A percentile compares a stretch with the other conserved stretches of the same genome.
Conservation (phyloP, 2,797 vertebrate species). For the Xenopus petersii region DNA sequence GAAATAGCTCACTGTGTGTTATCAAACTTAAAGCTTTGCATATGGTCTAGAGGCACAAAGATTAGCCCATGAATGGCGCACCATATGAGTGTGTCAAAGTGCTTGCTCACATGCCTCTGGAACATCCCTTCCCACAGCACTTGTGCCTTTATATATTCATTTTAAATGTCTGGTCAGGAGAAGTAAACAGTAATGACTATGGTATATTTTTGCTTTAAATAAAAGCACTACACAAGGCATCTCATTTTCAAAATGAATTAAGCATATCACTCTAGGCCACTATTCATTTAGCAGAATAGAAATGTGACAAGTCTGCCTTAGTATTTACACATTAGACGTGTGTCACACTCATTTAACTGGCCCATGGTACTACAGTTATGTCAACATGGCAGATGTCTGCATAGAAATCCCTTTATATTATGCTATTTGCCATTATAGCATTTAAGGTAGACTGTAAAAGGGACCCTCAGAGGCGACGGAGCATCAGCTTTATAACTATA, state of each 20-base stretch:
- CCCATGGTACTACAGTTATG: background rate
- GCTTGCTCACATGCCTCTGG: too few species aligned
- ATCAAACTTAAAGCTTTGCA: too few species aligned
- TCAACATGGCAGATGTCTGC: background rate
- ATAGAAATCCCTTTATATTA: constrained; percentile 3
- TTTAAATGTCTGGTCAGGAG: too few species aligned
- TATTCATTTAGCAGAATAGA: constrained; percentile 8
- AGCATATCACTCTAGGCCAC: background rate
- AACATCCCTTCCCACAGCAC: too few species aligned
- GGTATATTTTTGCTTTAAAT: background rate
- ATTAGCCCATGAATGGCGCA: too few species aligned
- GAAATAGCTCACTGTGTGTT: too few species aligned
- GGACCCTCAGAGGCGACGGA: background rate
- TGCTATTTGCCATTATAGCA: constrained; percentile 7
- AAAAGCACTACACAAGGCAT: background rate
- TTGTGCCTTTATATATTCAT: too few species aligned
- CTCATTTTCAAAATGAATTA: background rate
- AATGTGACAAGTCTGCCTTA: constrained; percentile 3
- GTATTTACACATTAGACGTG: constrained; percentile 3
- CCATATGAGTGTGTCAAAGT: too few species aligned
- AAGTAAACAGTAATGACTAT: too few species aligned
- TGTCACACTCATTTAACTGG: background rate
- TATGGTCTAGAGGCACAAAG: too few species aligned
- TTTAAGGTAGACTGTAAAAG: background rate
- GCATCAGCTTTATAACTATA: constrained; percentile 3